Base-by-base conservation (phyloP, 2,888 invertebrate species). In the Lasioglossum oenotherae region DNA sequence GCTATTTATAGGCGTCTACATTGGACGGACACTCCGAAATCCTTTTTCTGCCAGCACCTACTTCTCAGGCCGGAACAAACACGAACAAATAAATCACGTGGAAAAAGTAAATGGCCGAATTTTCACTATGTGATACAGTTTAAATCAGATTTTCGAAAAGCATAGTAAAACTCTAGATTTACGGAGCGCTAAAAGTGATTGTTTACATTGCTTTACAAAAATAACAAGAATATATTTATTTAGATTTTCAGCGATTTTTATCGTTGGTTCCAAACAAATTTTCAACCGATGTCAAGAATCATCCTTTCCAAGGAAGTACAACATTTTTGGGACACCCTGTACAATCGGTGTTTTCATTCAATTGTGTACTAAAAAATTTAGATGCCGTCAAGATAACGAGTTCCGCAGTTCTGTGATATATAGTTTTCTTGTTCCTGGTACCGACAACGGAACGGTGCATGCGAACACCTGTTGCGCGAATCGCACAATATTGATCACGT, bases 381-480 rank as follows among this genome's bases (percentile, higher is more conserved):
- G 49, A 19, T 19, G 2, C 23, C 23, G 53, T 53, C 53, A 8
- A 53, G 8, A 53, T 23, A 53, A 53, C 53, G 23, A 23, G 8
- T 8, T 23, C 8, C 23, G 23, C 8, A 23, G 53, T 23, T 53
- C 0, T 10, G 3, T 23, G 6, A 23, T 23, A 23, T 53, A 23
- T 3, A 53, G 27, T 14, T 60, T 27, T 27, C 60, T 27, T 14
- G 14, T 60, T 60, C 27, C 27, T 27, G 5, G 57, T 27, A 44
- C 27, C 35, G 53, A 53, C 6, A 23, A 8, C 16, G 46, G 31
- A 53, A 69, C 31, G 44, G 64, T 4, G 19, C 1, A 4, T 16
- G 74, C 19, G 38, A 41, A 72, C 69, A 85, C 82, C 79, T 85
- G 81, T 86, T 86, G 81, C 74, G 81, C 4, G 67, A 31, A 14